These are phyloP conservation scores for Jaculus jaculus DNA, from an alignment of 2,113 vertebrate genomes.

Conservation along the genomic window DNA sequence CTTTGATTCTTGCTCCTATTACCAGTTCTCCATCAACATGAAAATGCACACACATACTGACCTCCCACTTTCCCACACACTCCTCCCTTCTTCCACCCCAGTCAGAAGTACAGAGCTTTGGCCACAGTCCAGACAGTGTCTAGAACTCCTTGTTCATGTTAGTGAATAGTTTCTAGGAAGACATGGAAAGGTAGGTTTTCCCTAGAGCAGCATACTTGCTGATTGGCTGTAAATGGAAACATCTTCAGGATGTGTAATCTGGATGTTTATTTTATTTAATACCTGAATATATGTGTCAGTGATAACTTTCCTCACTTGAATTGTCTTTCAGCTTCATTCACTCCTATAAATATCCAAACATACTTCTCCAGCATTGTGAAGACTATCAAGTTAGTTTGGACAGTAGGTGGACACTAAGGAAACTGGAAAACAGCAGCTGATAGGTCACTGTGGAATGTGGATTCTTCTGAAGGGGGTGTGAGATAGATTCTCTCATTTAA, in stretches of 20 bases:
- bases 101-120: neutral
- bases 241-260: conserved; percentile 62
- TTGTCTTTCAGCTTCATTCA: conserved; percentile 62
- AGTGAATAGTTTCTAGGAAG: conserved; percentile 62
- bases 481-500: conserved; percentile 66
- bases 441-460: conserved; percentile 71
- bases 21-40: neutral
- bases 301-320: conserved; percentile 65
- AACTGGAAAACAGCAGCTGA: conserved; percentile 84
- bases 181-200: neutral
- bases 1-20: neutral
- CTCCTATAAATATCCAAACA: conserved; percentile 45
- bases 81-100: neutral
- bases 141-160: neutral
- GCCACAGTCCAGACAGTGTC: neutral
- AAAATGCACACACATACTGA: neutral
- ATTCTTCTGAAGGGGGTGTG: conserved; percentile 70
- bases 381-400: conserved; percentile 80
- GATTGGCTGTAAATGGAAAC: conserved; percentile 64
- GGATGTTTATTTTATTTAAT: conserved; percentile 74
- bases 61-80: neutral
- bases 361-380: conserved; percentile 72
- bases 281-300: conserved; percentile 36
- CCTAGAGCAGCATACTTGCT: conserved; percentile 63
- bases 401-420: conserved; percentile 83